Base-by-base conservation (phyloP, 2,888 invertebrate genomes). In the Agrenia bidenticulata region DNA sequence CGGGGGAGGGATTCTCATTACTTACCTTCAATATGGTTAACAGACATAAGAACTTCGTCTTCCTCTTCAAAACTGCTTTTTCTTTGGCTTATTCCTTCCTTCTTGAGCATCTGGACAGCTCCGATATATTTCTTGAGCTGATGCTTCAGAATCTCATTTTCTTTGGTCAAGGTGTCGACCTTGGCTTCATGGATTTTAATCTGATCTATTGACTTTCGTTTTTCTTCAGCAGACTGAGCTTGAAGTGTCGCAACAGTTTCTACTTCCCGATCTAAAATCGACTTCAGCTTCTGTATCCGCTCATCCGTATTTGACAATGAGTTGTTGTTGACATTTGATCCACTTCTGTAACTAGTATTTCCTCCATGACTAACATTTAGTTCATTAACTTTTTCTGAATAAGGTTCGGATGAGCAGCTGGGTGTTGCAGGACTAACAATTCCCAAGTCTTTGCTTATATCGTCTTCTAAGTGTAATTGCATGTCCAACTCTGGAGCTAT, bases 51-150 rank as follows among this genome's bases (percentile, higher is more conserved):
- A n/a, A 19, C 4, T 21, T 64, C 64, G 4, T 13, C 53, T 4
- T 63, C 63, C 4, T 64, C 64, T 15, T 64, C 64, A 55, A 64
- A 64, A 57, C 64, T 64, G 11, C 60, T 53, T 24, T 51, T 59
- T 13, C 64, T 24, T n/a, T 39, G 24, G 19, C 21, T 21, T 1
- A 13, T 26, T 7, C 49, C 21, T 53, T 84, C 84, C 73, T 82
- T 83, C 78, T 87, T 86, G 75, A 94, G 81, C 84, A 92, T 86
- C 82, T 92, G 90, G 42, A 94, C 89, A n/a, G 93, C 93, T 60
- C 89, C 88, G 74, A 93, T 88, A 79, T 94, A 94, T 77, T 90
- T 90, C 75, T 89, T 86, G 64, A 94, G 80, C 78, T 94, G 93
- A 76, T 90, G 89, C 78, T 92, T 89, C 74, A 94, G 81, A 72